Base-by-base conservation (phyloP, 2,888 invertebrate species). In the Cynaeus angustus region DNA sequence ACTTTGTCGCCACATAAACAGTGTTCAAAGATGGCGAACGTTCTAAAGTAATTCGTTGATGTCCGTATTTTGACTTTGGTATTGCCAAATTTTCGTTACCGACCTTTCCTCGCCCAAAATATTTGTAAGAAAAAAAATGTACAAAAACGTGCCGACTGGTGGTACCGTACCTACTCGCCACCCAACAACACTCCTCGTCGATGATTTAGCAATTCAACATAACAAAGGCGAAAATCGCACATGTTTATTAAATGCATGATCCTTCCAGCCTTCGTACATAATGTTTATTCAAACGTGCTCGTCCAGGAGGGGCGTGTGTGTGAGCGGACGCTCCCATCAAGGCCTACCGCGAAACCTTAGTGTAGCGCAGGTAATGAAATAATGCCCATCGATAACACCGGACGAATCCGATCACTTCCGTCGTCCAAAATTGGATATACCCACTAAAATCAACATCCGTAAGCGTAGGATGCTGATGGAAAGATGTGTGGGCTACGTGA, bases 321-420 rank as follows among this genome's bases (percentile, higher is more conserved):
- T 59, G 58, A 59, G 59, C 33, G 58, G 66, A 66, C 66, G 59
- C 59, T 59, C 66, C 59, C 52, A 59, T 66, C 58, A 66, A 66
- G 66, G 66, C 55, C 50, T 50, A 58, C 59, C 66, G 50, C 55
- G 46, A 66, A 65, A 65, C 26, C 5, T 16, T 33, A n/a, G 33
- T 28, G 7, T 4, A 7, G 33, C 33, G 33, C 6, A 33, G 33
- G 33, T 33, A 33, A 33, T 33, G 6, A 21, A 33, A 33, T 33
- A 33, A 33, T 33, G n/a, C 33, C 33, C 33, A 33, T 33, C 33
- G 33, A n/a, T 9, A 33, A 9, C 6, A 33, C 33, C n/a, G n/a
- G n/a, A 21, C 46, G 45, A 48, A 48, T 21, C 9, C 37, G 38
- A 38, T 37, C 48, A 37, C 41, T 61, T 61, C 61, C 61, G 48